These are phyloP conservation scores for Macropodus opercularis DNA, from an alignment of 2,797 vertebrate genomes.

Conservation along the genomic window DNA sequence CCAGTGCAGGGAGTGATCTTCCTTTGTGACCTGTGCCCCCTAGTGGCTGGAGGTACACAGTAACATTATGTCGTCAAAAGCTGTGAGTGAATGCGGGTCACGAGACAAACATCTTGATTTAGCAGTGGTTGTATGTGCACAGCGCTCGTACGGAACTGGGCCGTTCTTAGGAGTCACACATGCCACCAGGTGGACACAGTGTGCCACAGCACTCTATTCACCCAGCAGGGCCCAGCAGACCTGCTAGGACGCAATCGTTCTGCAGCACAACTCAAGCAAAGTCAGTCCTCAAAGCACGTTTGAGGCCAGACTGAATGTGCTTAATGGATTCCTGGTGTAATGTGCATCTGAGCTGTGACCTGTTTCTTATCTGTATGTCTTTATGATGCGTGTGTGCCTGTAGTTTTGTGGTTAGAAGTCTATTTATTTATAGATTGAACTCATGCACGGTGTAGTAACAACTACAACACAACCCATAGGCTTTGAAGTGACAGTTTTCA, in stretches of 20 bases:
- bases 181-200: conserved; percentile 61
- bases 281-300: conserved; percentile 2
- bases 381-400: no score
- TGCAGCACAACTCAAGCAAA: conserved; percentile 18
- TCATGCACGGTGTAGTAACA: conserved; percentile 1
- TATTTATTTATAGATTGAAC: conserved; percentile 30
- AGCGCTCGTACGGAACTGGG: not conserved
- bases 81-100: not conserved
- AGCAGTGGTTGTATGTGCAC: not conserved
- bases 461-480: not conserved
- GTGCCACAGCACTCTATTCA: conserved; percentile 52
- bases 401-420: no score
- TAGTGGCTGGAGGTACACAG: not conserved
- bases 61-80: no score
- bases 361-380: conserved; percentile 14
- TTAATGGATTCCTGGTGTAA: conserved; percentile 6
- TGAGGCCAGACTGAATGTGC: conserved; percentile 11
- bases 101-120: conserved; percentile 2
- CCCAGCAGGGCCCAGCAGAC: no score
- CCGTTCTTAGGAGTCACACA: conserved; percentile 13
- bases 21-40: not conserved
- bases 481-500: conserved; percentile 25
- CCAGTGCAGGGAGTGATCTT: no score
- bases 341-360: conserved; percentile 8
- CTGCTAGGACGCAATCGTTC: no score